Evolutionary conservation across 2,113 vertebrate genomes (phyloP).

Genomic region (Eurystomus gularis): DNA sequence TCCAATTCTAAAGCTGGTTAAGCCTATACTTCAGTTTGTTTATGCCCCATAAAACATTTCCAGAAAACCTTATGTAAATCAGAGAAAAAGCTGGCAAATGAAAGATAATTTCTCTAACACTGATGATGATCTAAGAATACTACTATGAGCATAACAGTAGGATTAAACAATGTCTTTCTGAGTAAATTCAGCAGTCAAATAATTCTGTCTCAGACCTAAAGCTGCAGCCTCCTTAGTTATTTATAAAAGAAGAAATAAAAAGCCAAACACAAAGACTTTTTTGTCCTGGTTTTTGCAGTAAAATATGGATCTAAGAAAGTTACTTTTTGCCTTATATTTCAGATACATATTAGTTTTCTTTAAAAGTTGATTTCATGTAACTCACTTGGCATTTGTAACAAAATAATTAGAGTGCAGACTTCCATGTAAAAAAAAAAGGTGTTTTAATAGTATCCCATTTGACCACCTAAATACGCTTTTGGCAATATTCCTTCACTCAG

Average conservation of each 20-base stretch:
- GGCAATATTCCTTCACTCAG: not conserved
- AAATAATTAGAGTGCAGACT: not conserved
- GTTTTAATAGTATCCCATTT: not conserved
- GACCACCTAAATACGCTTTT: not conserved
- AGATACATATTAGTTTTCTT: not conserved
- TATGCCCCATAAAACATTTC: not conserved
- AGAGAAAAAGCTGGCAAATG: not conserved
- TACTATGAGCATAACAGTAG: not conserved
- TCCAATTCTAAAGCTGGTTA: not conserved
- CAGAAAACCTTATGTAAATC: not conserved
- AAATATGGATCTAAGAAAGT: not conserved
- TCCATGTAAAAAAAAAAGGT: not conserved
- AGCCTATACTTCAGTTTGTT: not conserved
- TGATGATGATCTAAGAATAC: not conserved
- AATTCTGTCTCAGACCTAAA: not conserved
- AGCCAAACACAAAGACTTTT: not conserved
- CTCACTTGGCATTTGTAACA: not conserved
- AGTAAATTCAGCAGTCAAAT: not conserved
- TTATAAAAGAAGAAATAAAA: not conserved
- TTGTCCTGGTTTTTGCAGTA: not conserved
- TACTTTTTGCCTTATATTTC: not conserved
- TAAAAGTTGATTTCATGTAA: not conserved
- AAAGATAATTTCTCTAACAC: not conserved
- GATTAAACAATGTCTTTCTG: not conserved
- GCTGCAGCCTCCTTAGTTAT: not conserved